These are phyloP conservation scores for Cuculus canorus DNA, from an alignment of 2,797 vertebrate species.

Conservation along the genomic window DNA sequence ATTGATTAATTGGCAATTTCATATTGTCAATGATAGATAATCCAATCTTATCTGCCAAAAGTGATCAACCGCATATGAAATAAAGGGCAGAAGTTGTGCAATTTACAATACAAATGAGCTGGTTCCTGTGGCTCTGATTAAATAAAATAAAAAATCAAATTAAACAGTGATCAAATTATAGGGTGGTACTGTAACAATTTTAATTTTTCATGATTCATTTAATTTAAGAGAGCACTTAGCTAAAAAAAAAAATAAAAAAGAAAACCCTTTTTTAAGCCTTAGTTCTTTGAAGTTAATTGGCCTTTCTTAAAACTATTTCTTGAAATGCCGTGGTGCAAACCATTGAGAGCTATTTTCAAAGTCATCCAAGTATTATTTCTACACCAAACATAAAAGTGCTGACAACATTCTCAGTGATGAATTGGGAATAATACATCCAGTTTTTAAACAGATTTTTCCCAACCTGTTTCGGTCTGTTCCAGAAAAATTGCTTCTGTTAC, in stretches of 20 bases:
- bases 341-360: conserved; percentile 29
- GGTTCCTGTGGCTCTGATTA: conserved; percentile 74
- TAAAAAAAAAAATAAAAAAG: conserved; percentile 48
- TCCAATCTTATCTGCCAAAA: conserved; percentile 75
- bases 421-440: background rate
- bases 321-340: conserved; percentile 10
- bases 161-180: conserved; percentile 68
- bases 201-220: conserved; percentile 64
- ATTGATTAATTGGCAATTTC: conserved; percentile 78
- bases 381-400: background rate
- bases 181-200: conserved; percentile 54
- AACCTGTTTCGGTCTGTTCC: background rate
- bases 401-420: background rate
- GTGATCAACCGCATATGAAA: conserved; percentile 69
- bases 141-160: conserved; percentile 73
- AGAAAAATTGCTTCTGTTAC: background rate
- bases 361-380: conserved; percentile 17
- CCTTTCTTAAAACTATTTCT: conserved; percentile 45
- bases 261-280: conserved; percentile 16
- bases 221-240: conserved; percentile 53
- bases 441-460: background rate
- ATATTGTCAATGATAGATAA: conserved; percentile 75
- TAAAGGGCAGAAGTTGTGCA: conserved; percentile 75
- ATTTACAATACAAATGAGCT: conserved; percentile 79
- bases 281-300: conserved; percentile 61